These are phyloP conservation scores for Rhinichthys osculus DNA, from an alignment of 2,797 vertebrate species.

Conservation along the genomic window DNA sequence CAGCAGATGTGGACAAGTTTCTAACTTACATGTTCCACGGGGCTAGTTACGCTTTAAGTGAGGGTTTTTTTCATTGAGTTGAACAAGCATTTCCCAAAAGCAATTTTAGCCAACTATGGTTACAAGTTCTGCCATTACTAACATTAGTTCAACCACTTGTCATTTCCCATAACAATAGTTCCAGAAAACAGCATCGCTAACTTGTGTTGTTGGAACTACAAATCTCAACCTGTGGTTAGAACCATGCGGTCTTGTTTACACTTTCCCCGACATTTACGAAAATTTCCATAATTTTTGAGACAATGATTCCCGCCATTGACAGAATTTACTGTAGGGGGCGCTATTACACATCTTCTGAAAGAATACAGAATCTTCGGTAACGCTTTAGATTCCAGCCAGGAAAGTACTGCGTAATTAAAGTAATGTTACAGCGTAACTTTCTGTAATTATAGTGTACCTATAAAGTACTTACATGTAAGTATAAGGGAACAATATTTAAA, in stretches of 20 bases:
- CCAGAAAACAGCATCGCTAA: background rate
- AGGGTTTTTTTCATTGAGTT: background rate
- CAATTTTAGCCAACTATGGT: background rate
- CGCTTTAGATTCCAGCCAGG: no score
- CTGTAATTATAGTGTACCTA: no score
- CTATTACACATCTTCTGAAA: no score
- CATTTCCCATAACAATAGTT: background rate
- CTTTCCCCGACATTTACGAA: no score
- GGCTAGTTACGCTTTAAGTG: background rate
- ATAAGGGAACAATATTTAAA: no score
- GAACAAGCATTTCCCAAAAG: background rate
- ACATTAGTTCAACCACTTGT: background rate
- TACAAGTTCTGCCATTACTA: background rate
- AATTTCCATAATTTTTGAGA: no score
- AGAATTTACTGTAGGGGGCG: no score
- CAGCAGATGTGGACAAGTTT: background rate
- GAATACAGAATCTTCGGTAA: no score
- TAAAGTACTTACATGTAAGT: no score
- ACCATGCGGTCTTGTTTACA: background rate
- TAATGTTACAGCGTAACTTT: no score
- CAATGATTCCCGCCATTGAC: no score
- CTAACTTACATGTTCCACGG: background rate
- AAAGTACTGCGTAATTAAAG: no score
- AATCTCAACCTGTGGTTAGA: background rate
- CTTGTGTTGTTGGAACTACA: background rate